A percentile compares a stretch with the other conserved stretches of the same genome.
These are phyloP conservation scores for Phalacrocorax brasilianus DNA, from an alignment of 2,113 vertebrate genomes.

Conservation along the genomic window DNA sequence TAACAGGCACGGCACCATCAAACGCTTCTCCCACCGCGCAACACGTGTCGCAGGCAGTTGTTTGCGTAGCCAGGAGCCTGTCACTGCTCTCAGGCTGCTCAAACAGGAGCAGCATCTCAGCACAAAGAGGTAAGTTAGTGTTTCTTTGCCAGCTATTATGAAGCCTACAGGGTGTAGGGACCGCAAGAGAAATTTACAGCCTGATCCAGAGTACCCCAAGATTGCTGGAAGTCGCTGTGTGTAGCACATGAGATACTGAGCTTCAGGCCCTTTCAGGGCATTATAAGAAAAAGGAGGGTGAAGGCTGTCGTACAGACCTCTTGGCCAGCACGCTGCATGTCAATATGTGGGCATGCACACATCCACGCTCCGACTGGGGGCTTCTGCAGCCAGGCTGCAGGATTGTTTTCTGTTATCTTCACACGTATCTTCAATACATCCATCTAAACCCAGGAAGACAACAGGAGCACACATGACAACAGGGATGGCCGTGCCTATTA, in stretches of 20 bases:
- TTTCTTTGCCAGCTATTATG: not conserved
- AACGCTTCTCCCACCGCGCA: not conserved
- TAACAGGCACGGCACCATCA: not conserved
- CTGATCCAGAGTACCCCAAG: not conserved
- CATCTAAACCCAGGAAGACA: not conserved
- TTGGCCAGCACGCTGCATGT: rapidly evolving
- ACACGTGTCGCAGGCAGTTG: not conserved
- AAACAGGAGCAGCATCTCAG: not conserved
- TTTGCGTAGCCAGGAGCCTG: rapidly evolving
- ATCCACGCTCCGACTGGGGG: rapidly evolving
- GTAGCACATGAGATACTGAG: not conserved
- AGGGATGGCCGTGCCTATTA: not conserved
- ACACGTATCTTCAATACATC: rapidly evolving
- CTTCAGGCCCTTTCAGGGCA: not conserved
- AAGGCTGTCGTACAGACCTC: rapidly evolving
- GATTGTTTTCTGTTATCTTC: rapidly evolving
- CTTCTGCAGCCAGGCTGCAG: not conserved
- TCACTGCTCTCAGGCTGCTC: not conserved
- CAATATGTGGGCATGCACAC: rapidly evolving
- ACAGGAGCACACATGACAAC: not conserved
- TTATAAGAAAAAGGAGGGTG: not conserved
- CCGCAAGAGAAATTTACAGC: not conserved
- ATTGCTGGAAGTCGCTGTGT: rapidly evolving
- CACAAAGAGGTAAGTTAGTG: not conserved
- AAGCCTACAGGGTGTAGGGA: not conserved